Evolutionary conservation across 2,113 vertebrate species (phyloP), one percentile per base, ranked within the genome.

Genomic region (Python bivittatus): DNA sequence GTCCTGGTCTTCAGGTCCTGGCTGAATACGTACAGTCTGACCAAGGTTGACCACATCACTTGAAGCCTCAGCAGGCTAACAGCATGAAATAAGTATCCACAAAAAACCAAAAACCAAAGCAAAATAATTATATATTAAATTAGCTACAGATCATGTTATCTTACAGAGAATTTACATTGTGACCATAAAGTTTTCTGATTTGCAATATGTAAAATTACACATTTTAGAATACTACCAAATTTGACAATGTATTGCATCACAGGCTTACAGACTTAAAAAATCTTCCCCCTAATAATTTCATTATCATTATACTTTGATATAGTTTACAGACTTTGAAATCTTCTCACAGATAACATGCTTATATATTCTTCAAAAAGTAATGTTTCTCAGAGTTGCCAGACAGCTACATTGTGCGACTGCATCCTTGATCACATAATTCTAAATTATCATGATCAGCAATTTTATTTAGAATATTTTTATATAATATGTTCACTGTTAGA

Each of bases 11-110:
- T 97, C 95, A 92, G 97, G 96, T 17, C 96, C 95, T 13, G 98
- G 97, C 27, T 98, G 91, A 33, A 98, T 97, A 60, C 93, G 97
- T 84, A 99, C 98, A 94, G 98, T 98, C 95, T 99, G 97, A 92
- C 98, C 98, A 96, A 99, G 98, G 96, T 99, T 98, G 94, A 99
- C 57, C 56, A 94, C 93, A 93, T 98, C 98, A 86, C 95, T 93
- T 79, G 98, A 97, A 95, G 98, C 97, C 94, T 98, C 98, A 94
- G 98, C 96, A 91, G 95, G 96, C 99, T 99, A 92, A 61, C 96
- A 90, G 7, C 86, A 60, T 54, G 92, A 89, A 94, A 93, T n/a
- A 79, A 3, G 20, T 17, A 94, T 89, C 86, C 68, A 90, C 17
- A n/a, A 85, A 94, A 84, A 89, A 33, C 23, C 72, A 33, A 79